These are phyloP conservation scores for Sinotaia quadrata DNA, from an alignment of 2,888 invertebrate species.

Conservation along the genomic window DNA sequence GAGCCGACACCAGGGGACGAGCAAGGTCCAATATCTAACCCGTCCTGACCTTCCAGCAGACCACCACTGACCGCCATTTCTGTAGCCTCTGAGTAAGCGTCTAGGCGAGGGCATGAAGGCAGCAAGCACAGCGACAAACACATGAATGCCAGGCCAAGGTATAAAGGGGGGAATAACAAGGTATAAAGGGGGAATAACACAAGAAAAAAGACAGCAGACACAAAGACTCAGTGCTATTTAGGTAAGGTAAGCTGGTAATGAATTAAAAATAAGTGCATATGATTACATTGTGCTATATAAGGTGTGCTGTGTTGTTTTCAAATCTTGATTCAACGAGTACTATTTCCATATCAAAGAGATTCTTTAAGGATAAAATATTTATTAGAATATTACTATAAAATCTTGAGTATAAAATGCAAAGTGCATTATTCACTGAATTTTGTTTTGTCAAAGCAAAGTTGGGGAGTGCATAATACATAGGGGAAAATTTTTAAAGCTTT, in stretches of 20 bases:
- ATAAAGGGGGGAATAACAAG: slow-evolving; percentile 6
- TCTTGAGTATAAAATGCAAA: no score
- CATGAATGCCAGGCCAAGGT: background rate
- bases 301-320: no score
- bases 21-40: slow-evolving; percentile 29
- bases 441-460: no score
- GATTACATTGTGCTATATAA: no score
- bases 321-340: no score
- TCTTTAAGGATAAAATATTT: no score
- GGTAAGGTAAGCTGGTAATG: background rate
- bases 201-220: background rate
- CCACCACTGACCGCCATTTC: slow-evolving; percentile 19
- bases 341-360: no score
- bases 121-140: slow-evolving; percentile 18
- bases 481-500: no score
- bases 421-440: no score
- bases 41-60: slow-evolving; percentile 19
- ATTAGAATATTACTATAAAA: no score
- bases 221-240: background rate
- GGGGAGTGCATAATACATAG: no score
- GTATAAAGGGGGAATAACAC: slow-evolving; percentile 9
- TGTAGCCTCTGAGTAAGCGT: slow-evolving; percentile 23
- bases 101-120: slow-evolving; percentile 22
- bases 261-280: no score
- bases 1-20: slow-evolving; percentile 28